Base-by-base conservation (phyloP, 1,140 invertebrate species). In the Lanistes nyassanus region DNA sequence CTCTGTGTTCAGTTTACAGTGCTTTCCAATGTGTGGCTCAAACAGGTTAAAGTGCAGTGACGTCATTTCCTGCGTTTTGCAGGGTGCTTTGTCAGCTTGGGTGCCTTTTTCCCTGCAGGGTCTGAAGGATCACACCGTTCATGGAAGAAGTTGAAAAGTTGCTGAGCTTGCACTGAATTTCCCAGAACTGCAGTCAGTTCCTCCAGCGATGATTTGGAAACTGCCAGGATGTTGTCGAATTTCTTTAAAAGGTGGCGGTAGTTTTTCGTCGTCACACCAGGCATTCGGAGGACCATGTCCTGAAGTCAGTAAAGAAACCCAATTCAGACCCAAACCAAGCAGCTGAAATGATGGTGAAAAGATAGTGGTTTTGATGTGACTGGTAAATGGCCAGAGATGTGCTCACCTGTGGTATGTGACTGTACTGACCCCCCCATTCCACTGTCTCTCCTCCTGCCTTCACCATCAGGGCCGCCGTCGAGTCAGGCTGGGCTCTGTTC, bases 231-330 rank as follows among this genome's bases (percentile, higher is more conserved):
- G 74, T 86, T 84, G 7, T 84, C 74, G 21, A 89, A 94, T 86
- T 93, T 93, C 78, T 95, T 94, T 89, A 98, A 91, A 73, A 98
- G 89, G 0, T 87, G 81, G 70, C 93, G 91, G 9, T 97, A 92
- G 89, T 98, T 98, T 89, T 96, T 96, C 0, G 94, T 93, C 81
- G 93, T 94, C 6, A 98, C 92, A 7, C 97, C 97, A 0, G 97
- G 97, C 81, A 99, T 90, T 88, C 96, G 96, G 19, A 94, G 91
- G 31, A 98, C 89, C 86, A 99, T 96, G 90, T 98, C 96, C 90
- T 92, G 84, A 26, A 77, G 79, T 53, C 60, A 64, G n/a, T 19
- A 76, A 71, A 37, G 37, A 23, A 36, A 37, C 5, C 1, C 11
- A 36, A 36, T 47, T 0, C 42, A 47, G 19, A 47, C 19, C n/a